phyloP scores from a whole-genome alignment of 2,888 invertebrate genomes.

The Paralinhomoeus sp. region DNA sequence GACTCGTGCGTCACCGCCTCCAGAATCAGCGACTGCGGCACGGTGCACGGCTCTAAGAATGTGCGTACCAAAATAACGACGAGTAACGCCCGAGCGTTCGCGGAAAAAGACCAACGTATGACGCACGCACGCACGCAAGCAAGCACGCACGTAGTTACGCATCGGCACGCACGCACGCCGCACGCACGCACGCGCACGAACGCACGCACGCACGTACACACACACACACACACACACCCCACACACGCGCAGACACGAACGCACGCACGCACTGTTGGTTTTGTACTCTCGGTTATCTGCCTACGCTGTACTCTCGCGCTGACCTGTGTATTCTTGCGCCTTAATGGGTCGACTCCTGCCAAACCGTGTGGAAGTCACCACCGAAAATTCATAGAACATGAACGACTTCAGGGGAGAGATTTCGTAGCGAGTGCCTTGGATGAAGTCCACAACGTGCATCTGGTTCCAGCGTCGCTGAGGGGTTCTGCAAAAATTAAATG shows the following conservation, averaged over 20 bases:
- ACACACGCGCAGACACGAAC: too few relatives aligned
- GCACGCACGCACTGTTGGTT: not conserved
- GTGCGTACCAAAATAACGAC: not conserved
- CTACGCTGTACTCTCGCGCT: not conserved
- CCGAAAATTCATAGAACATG: conserved; percentile 21
- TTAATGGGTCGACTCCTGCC: conserved; percentile 16
- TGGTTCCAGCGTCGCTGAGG: conserved; percentile 15
- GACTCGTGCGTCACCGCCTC: conserved; percentile 20
- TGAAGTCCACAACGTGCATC: conserved; percentile 18
- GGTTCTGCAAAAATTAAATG: conserved; percentile 9
- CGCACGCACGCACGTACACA: too few relatives aligned
- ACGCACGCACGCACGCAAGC: too few relatives aligned
- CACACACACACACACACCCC: too few relatives aligned
- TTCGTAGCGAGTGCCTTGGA: conserved; percentile 15
- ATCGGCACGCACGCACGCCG: too few relatives aligned
- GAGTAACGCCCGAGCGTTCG: not conserved
- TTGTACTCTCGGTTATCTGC: not conserved
- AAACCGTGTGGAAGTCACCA: conserved; percentile 17
- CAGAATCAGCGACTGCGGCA: conserved; percentile 16
- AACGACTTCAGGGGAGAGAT: conserved; percentile 15
- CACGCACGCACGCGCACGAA: too few relatives aligned
- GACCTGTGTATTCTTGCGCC: conserved; percentile 22
- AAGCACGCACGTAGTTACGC: too few relatives aligned
- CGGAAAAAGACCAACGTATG: too few relatives aligned
- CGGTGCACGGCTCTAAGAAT: conserved; percentile 19